Evolutionary conservation across 2,113 vertebrate genomes (phyloP).

Genomic region (Emydura subglobosa): DNA sequence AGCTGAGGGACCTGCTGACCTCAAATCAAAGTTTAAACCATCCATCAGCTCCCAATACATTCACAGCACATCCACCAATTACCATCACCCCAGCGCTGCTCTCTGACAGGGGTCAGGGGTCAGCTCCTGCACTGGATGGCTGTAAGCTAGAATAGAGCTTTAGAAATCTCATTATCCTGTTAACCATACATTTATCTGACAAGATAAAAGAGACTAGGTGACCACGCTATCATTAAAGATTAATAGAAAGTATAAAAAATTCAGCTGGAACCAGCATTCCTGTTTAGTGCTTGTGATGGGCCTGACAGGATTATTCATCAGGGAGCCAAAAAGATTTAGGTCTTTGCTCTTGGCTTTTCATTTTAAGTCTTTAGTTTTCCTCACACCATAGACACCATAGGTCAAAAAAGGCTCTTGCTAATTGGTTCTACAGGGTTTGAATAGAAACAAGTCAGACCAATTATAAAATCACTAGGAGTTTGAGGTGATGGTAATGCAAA

Average conservation of each 20-base stretch:
- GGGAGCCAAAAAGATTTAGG: slow-evolving; percentile 86
- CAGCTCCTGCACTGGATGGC: slow-evolving; percentile 67
- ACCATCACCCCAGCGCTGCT: slow-evolving; percentile 71
- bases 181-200: slow-evolving; percentile 95
- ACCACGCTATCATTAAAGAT: slow-evolving; percentile 93
- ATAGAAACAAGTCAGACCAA: slow-evolving; percentile 82
- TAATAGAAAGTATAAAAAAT: slow-evolving; percentile 90
- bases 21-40: slow-evolving; percentile 79
- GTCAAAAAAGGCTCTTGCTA: slow-evolving; percentile 83
- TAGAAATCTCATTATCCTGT: slow-evolving; percentile 93
- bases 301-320: slow-evolving; percentile 95
- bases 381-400: slow-evolving; percentile 74
- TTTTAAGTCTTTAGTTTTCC: slow-evolving; percentile 79
- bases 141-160: slow-evolving; percentile 79
- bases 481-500: slow-evolving; percentile 40
- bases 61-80: slow-evolving; percentile 79
- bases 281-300: slow-evolving; percentile 90
- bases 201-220: slow-evolving; percentile 90
- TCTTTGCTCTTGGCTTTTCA: slow-evolving; percentile 81
- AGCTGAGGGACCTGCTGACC: slow-evolving; percentile 78
- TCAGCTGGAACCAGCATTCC: slow-evolving; percentile 85
- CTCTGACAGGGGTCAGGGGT: slow-evolving; percentile 73
- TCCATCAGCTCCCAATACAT: slow-evolving; percentile 76
- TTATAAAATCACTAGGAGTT: slow-evolving; percentile 81
- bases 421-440: slow-evolving; percentile 86